Conservation (phyloP, 2,888 invertebrate species). For the Andrena dorsata region DNA sequence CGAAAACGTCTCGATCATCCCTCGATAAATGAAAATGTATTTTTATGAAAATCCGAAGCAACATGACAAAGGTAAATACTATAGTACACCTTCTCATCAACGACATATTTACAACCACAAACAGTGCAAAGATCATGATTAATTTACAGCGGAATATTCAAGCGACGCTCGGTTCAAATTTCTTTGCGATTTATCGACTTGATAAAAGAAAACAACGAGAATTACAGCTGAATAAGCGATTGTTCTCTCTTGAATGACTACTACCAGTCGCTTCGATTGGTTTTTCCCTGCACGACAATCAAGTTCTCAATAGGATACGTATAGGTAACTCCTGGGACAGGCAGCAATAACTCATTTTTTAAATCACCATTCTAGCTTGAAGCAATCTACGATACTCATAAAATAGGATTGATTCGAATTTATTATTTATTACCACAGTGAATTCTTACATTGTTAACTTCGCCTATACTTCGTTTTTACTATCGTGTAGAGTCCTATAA, state of each 20-base stretch:
- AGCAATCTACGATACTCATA: constrained; percentile 21
- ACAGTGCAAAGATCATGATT: too few species aligned
- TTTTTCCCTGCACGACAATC: constrained; percentile 17
- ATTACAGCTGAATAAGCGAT: constrained; percentile 4
- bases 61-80: not conserved
- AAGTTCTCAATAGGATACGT: constrained; percentile 12
- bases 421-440: not conserved
- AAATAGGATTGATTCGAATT: constrained; percentile 14
- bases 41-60: not conserved
- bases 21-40: not conserved
- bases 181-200: constrained; percentile 10
- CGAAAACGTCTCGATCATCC: not conserved
- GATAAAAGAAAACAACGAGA: not conserved
- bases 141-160: not conserved
- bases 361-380: constrained; percentile 21
- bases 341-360: constrained; percentile 30
- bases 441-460: not conserved
- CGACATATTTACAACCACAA: too few species aligned
- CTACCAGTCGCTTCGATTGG: constrained; percentile 23
- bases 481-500: not conserved
- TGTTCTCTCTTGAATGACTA: not conserved
- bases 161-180: not conserved
- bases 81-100: not conserved
- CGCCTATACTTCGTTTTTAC: not conserved
- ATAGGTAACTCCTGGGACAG: constrained; percentile 15